These are phyloP conservation scores for Chionomys nivalis DNA, from an alignment of 2,113 vertebrate species.

Conservation along the genomic window DNA sequence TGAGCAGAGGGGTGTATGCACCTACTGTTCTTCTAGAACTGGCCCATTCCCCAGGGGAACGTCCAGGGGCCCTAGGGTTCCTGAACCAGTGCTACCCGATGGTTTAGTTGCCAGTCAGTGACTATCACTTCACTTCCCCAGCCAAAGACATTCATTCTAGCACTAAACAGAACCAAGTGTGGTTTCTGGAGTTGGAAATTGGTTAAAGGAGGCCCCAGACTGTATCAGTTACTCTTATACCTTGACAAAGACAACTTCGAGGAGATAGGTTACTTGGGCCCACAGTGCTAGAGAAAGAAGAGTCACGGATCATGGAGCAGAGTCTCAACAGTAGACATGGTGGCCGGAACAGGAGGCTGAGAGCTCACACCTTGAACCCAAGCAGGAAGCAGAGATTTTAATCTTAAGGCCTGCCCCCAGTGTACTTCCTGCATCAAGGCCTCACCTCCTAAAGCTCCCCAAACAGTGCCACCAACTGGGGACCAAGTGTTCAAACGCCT, in stretches of 20 bases:
- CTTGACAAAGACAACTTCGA: neutral
- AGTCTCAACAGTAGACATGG: neutral
- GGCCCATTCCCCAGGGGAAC: neutral
- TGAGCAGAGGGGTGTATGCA: neutral
- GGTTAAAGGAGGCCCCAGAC: neutral
- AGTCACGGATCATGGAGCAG: neutral
- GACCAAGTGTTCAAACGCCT: neutral
- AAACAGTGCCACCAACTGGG: neutral
- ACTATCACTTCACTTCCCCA: too few relatives aligned
- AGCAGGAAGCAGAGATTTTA: neutral
- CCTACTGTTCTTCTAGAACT: too few relatives aligned
- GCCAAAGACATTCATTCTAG: neutral
- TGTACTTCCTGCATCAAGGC: neutral
- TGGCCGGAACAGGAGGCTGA: neutral
- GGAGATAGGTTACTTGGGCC: too few relatives aligned
- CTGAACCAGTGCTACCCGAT: fast-evolving
- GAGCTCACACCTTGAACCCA: neutral
- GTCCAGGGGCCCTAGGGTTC: too few relatives aligned
- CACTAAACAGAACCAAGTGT: neutral
- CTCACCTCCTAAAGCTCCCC: neutral
- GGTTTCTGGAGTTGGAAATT: neutral
- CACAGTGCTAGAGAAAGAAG: neutral
- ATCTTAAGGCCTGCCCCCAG: neutral
- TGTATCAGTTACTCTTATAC: neutral
- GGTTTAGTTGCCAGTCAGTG: fast-evolving